Conservation (phyloP, 1,140 invertebrate species). For the Atta cephalotes region DNA sequence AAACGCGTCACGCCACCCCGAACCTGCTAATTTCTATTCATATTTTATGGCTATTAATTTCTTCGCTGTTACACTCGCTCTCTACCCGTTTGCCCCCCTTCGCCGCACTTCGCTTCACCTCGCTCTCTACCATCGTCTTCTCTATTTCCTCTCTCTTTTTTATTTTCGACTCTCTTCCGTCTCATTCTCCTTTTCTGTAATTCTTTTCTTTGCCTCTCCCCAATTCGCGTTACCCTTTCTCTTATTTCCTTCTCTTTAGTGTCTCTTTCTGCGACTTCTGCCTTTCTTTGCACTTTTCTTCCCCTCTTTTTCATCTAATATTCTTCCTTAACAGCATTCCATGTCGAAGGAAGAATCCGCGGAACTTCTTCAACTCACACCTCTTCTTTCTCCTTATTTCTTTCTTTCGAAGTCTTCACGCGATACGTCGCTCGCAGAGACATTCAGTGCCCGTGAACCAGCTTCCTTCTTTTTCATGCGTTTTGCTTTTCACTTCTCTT, state of each 20-base stretch:
- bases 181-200: slow-evolving; percentile 55
- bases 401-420: slow-evolving; percentile 32
- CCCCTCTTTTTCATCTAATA: slow-evolving; percentile 50
- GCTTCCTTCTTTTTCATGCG: slow-evolving; percentile 41
- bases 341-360: slow-evolving; percentile 45
- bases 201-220: slow-evolving; percentile 52
- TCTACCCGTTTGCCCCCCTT: slow-evolving; percentile 47
- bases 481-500: slow-evolving; percentile 36
- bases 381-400: slow-evolving; percentile 43
- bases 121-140: slow-evolving; percentile 8
- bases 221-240: slow-evolving; percentile 23
- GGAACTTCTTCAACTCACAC: slow-evolving; percentile 9
- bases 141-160: slow-evolving; percentile 12
- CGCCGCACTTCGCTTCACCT: slow-evolving; percentile 11
- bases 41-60: slow-evolving; percentile 88
- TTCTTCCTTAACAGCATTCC: slow-evolving; percentile 70
- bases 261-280: slow-evolving; percentile 52
- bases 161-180: slow-evolving; percentile 32
- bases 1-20: slow-evolving; percentile 87
- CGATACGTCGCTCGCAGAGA: slow-evolving; percentile 23
- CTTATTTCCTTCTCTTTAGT: slow-evolving; percentile 10
- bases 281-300: slow-evolving; percentile 33
- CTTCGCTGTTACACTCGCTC: slow-evolving; percentile 84
- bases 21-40: slow-evolving; percentile 87
- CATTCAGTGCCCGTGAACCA: not conserved